Conservation (phyloP, 1,140 invertebrate genomes). For the Habropoda laboriosa region DNA sequence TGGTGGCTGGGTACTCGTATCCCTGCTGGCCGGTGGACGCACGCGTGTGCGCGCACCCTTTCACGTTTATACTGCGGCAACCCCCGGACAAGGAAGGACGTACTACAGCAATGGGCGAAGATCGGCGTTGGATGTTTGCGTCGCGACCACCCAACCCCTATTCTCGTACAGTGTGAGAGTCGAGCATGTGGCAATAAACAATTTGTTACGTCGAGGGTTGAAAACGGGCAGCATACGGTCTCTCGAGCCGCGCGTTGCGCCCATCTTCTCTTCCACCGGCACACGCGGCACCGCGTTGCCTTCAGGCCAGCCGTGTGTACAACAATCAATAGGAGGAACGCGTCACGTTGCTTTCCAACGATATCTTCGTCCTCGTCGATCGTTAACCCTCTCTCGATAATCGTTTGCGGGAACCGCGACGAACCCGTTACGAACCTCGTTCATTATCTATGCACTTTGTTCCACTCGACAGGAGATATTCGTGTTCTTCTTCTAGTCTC, state of each 20-base stretch:
- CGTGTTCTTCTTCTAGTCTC: not conserved
- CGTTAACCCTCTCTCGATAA: constrained; percentile 65
- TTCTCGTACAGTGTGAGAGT: constrained; percentile 67
- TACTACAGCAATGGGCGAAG: constrained; percentile 31
- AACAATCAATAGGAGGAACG: constrained; percentile 64
- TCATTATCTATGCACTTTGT: constrained; percentile 6
- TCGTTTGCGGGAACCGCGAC: constrained; percentile 44
- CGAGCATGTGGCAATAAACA: constrained; percentile 75
- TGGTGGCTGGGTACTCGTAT: not conserved
- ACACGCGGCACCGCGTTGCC: constrained; percentile 8
- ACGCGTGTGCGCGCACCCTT: not conserved
- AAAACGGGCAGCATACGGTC: constrained; percentile 44
- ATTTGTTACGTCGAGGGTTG: constrained; percentile 71
- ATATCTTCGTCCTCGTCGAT: constrained; percentile 49
- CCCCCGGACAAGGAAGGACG: not conserved
- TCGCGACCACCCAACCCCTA: constrained; percentile 49
- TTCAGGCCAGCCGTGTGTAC: constrained; percentile 24
- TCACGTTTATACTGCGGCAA: constrained; percentile 11
- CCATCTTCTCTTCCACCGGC: constrained; percentile 46
- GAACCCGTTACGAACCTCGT: constrained; percentile 27
- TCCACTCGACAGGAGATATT: constrained; percentile 5
- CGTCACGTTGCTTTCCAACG: constrained; percentile 57
- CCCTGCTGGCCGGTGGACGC: not conserved
- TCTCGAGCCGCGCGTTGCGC: constrained; percentile 34
- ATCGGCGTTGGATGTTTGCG: constrained; percentile 47